Base-by-base conservation (phyloP, 2,888 invertebrate genomes). In the Zaprionus bogoriensis region DNA sequence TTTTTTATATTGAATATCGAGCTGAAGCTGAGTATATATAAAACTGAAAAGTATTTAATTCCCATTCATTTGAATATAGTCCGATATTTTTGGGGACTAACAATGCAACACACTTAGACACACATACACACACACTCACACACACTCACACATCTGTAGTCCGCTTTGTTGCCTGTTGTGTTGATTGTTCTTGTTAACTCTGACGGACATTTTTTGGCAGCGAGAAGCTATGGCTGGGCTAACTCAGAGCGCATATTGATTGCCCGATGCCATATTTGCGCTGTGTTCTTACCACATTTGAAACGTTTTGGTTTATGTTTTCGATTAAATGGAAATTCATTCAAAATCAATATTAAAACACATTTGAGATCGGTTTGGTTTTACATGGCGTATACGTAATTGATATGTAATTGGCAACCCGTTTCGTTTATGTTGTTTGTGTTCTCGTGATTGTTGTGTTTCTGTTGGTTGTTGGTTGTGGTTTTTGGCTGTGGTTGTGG, bases 351-450 rank as follows among this genome's bases (percentile, higher is more conserved):
- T 6, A 12, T 12, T 6, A 32, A 32, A 32, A 36, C 17, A 14
- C 25, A 17, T 28, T 9, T 65, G 12, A 5, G 45, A 9, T 42
- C 28, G 42, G 30, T 12, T 65, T 59, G 30, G 53, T 60, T 64
- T 52, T 50, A 60, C 50, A 44, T 52, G 66, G 38, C 61, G 70
- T 68, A 68, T 65, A 69, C 66, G 58, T 73, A 67, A 66, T 59
- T 67, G 30, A 52, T 63, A 70, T 74, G 54, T 59, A 67, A 70
- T 75, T 75, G 75, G 54, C 52, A 46, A 27, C 1, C 14, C 6
- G 17, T 36, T 36, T 41, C 20, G 22, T 22, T 41, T 20, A 41
- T 41, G 20, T 20, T 41, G 41, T 41, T 41, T 72, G 41, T 51
- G 68, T 57, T 28, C 50, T 52, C 54, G 54, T 74, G 57, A 58